Conservation (phyloP, 2,888 invertebrate genomes). For the Drosophila longiperda region DNA sequence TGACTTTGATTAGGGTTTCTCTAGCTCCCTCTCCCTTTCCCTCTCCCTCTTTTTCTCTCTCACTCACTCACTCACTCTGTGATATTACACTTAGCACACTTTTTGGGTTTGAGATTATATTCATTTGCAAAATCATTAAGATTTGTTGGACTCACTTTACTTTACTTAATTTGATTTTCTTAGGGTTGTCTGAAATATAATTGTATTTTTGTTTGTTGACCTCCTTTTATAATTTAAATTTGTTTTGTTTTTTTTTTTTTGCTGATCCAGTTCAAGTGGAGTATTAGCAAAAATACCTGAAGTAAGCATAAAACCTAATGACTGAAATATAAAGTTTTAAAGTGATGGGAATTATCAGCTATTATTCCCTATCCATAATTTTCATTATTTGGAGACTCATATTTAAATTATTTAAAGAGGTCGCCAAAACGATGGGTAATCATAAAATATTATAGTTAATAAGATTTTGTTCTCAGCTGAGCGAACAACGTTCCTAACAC, state of each 20-base stretch:
- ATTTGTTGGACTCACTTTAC: not conserved
- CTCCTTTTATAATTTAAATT: too few relatives aligned
- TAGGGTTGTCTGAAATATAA: not conserved
- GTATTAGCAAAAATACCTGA: too few relatives aligned
- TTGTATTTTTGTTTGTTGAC: not conserved
- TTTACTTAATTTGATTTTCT: not conserved
- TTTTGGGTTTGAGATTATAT: not conserved
- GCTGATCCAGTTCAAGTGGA: not conserved
- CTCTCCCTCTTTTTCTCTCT: not conserved
- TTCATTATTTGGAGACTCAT: not conserved
- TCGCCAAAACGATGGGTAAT: not conserved
- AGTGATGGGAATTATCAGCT: not conserved
- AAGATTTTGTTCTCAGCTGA: not conserved
- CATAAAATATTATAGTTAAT: not conserved
- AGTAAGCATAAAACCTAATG: not conserved
- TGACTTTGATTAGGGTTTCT: not conserved
- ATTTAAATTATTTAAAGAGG: not conserved
- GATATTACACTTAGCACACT: not conserved
- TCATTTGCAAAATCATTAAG: not conserved
- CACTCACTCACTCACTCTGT: not conserved
- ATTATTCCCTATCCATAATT: not conserved
- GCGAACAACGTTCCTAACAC: constrained; percentile 13
- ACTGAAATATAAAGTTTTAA: not conserved
- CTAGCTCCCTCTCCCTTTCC: not conserved
- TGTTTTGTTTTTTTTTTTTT: too few relatives aligned